Conservation (phyloP, 1,140 invertebrate species). For the Drosophila elegans region DNA sequence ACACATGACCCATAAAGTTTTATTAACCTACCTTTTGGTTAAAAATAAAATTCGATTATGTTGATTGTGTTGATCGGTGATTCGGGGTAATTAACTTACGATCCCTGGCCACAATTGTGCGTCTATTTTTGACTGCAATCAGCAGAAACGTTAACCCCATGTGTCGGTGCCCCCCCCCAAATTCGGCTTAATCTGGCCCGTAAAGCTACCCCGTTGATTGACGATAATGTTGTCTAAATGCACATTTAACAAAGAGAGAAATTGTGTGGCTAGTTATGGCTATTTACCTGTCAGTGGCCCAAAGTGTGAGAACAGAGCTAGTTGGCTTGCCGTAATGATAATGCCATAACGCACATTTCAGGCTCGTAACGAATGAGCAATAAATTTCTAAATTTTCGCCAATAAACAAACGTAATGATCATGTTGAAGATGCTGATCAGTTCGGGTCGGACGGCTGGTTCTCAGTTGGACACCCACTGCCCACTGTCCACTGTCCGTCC, state of each 20-base stretch:
- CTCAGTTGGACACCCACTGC: slow-evolving; percentile 71
- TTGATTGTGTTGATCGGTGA: slow-evolving; percentile 19
- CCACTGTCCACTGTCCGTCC: slow-evolving; percentile 47
- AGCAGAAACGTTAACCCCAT: slow-evolving; percentile 16
- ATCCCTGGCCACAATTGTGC: slow-evolving; percentile 29
- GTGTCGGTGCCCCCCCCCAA: slow-evolving; percentile 28
- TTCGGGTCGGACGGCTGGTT: not conserved
- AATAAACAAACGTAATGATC: slow-evolving; percentile 80
- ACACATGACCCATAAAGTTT: slow-evolving; percentile 30
- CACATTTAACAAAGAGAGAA: slow-evolving; percentile 57
- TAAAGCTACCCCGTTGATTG: slow-evolving; percentile 58
- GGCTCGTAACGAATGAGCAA: slow-evolving; percentile 70
- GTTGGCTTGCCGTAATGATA: slow-evolving; percentile 43
- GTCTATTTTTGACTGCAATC: slow-evolving; percentile 48
- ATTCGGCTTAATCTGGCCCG: slow-evolving; percentile 64
- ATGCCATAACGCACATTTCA: slow-evolving; percentile 49
- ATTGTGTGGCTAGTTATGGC: slow-evolving; percentile 30
- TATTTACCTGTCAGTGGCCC: slow-evolving; percentile 64
- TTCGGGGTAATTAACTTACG: slow-evolving; percentile 57
- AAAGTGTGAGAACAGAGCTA: slow-evolving; percentile 74
- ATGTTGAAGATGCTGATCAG: slow-evolving; percentile 65
- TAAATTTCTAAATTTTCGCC: slow-evolving; percentile 82
- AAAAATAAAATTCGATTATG: slow-evolving; percentile 20
- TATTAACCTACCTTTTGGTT: slow-evolving; percentile 1
- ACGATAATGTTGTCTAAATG: slow-evolving; percentile 70